Percentiles rank a stretch among this genome's conserved stretches.
Conservation (phyloP, 1,140 invertebrate genomes). For the Hypsibius dujardini region DNA sequence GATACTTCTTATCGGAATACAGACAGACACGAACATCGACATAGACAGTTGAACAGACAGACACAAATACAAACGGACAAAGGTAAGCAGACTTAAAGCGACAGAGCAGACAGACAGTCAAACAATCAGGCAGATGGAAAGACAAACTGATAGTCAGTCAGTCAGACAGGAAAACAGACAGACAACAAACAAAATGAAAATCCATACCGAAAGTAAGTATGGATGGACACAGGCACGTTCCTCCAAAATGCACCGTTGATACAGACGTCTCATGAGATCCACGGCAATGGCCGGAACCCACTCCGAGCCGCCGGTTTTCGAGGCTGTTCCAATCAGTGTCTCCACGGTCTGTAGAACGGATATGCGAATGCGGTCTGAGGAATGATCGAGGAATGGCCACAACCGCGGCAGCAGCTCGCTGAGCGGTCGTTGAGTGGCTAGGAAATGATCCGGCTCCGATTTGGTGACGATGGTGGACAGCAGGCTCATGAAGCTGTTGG, state of each 20-base stretch:
- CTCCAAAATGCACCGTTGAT: conserved; percentile 70
- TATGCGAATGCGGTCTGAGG: conserved; percentile 64
- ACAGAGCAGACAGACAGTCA: conserved; percentile 19
- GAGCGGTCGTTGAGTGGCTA: conserved; percentile 24
- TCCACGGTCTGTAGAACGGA: conserved; percentile 66
- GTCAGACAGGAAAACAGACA: no score
- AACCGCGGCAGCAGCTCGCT: conserved; percentile 55
- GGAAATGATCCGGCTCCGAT: conserved; percentile 22
- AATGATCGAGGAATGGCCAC: conserved; percentile 81
- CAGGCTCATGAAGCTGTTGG: conserved; percentile 77
- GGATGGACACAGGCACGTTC: conserved; percentile 53
- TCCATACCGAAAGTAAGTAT: conserved; percentile 43
- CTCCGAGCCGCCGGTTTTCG: conserved; percentile 25
- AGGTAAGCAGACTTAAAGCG: conserved; percentile 19
- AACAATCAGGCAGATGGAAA: no score
- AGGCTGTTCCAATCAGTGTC: conserved; percentile 44
- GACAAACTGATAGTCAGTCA: no score
- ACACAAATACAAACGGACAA: neutral
- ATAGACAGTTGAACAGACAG: no score
- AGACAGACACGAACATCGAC: no score
- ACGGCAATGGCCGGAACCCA: conserved; percentile 52
- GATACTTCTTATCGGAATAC: no score
- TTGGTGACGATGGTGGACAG: conserved; percentile 45
- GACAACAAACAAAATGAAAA: conserved; percentile 22
- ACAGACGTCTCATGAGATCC: conserved; percentile 65